Base-by-base conservation (phyloP, 35 echinoderm and acorn worm species). In the Anneissia japonica region DNA sequence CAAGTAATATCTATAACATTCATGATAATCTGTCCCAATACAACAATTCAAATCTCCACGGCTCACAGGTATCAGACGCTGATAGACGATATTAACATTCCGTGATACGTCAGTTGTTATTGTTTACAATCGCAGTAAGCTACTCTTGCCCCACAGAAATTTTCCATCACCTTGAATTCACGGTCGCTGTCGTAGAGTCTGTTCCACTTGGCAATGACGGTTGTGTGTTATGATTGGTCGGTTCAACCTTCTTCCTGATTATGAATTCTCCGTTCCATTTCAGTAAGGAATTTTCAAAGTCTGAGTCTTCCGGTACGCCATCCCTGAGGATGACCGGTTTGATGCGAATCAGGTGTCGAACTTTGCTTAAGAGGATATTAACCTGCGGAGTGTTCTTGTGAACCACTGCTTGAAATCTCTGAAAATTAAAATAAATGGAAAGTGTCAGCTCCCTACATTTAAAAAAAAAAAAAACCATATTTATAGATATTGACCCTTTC, bases 231-330 rank as follows among this genome's bases (percentile, higher is more conserved):
- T 43, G 51, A 64, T 9, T 19, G 16, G 40, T 64, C 26, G 51
- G 9, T 46, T 93, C 75, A 79, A 94, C 39, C 76, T 93, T 97
- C 36, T 77, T 82, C 29, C 82, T 93, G 31, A 93, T 84, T 39
- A 93, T 86, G 17, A 97, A 89, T 75, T 97, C 91, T 35, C 95
- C 95, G 56, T 93, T 91, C 86, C 88, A 90, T 73, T 93, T 93
- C 55, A 97, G 77, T 23, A 93, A 78, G 10, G 90, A 93, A 19
- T 93, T 86, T 34, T 93, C 91, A 78, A 91, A 93, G 37, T 97
- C 95, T 26, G 6, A 10, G 0, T 92, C 91, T 55, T 97, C 74
- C 0, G 95, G 95, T 23, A 97, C 64, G 4, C 95, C 95, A 32
- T 97, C 82, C 30, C 88, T 84, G 0, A 91, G 74, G 31, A 75